Evolutionary conservation across 2,113 vertebrate species (phyloP).

Genomic region (Pygoscelis antarcticus): DNA sequence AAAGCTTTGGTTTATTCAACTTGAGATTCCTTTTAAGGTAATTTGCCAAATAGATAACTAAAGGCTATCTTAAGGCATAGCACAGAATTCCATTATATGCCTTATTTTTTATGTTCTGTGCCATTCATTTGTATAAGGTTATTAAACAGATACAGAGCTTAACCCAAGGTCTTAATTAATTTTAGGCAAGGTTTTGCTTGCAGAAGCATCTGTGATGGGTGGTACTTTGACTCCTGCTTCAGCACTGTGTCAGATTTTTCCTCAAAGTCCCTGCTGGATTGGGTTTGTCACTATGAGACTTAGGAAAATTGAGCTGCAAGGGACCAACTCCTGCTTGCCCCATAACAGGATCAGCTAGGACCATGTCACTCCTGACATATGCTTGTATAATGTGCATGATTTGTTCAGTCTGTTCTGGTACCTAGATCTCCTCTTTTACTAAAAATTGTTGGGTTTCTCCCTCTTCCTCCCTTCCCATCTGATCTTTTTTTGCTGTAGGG

Average conservation of each 20-base stretch:
- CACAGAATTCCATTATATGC: neutral
- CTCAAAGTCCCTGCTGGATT: neutral
- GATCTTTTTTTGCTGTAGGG: neutral
- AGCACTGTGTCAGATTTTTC: neutral
- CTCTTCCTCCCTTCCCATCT: neutral
- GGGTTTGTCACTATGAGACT: neutral
- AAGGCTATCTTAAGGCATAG: neutral
- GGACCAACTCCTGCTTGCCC: neutral
- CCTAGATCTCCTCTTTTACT: neutral
- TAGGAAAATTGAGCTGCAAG: neutral
- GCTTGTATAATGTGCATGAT: neutral
- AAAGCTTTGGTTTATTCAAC: neutral
- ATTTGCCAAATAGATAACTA: neutral
- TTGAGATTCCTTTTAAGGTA: neutral
- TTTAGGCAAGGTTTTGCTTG: neutral
- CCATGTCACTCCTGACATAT: neutral
- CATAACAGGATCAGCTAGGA: neutral
- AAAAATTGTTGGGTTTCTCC: neutral
- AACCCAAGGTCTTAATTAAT: neutral
- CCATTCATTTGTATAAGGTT: neutral
- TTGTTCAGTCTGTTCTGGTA: neutral
- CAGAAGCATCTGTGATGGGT: neutral
- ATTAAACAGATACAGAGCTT: neutral
- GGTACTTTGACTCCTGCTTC: neutral
- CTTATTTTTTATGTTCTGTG: neutral